A percentile compares a stretch with the other conserved stretches of the same genome.
phyloP scores from a whole-genome alignment of 2,797 vertebrate species.

The Chiroxiphia lanceolata region DNA sequence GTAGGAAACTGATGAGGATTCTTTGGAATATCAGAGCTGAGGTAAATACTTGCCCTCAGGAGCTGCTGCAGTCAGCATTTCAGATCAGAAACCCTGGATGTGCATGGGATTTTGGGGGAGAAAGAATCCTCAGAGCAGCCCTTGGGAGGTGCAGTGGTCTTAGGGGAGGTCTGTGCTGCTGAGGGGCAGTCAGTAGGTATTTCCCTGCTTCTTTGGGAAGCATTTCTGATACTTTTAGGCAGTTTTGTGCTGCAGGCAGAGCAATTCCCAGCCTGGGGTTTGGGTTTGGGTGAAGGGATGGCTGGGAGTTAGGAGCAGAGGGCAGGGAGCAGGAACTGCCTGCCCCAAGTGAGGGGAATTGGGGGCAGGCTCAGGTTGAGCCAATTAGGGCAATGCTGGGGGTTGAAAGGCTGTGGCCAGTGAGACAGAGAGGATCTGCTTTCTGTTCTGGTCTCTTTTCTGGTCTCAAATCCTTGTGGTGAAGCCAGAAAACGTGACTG shows the following conservation, averaged over 20 bases:
- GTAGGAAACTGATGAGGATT: neutral
- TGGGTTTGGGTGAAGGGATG: neutral
- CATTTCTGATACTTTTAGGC: neutral
- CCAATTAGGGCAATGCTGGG: fast-evolving
- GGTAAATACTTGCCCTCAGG: fast-evolving
- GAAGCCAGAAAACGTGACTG: neutral
- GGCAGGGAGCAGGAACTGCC: neutral
- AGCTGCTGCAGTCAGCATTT: fast-evolving
- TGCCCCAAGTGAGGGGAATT: neutral
- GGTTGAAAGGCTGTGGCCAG: neutral
- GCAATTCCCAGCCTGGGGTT: neutral
- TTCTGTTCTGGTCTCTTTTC: neutral
- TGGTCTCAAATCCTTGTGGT: neutral
- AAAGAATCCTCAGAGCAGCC: neutral
- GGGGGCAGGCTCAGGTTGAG: neutral
- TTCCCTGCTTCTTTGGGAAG: neutral
- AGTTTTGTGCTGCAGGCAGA: fast-evolving
- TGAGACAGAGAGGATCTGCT: neutral
- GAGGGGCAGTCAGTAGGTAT: neutral
- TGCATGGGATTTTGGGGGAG: neutral
- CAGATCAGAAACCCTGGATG: neutral
- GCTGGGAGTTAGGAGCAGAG: neutral
- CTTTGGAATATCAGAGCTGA: neutral
- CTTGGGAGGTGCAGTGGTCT: neutral
- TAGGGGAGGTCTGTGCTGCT: neutral